phyloP scores from a whole-genome alignment of 64 coral and sea anemone genomes.

The Stichodactyla mertensii region DNA sequence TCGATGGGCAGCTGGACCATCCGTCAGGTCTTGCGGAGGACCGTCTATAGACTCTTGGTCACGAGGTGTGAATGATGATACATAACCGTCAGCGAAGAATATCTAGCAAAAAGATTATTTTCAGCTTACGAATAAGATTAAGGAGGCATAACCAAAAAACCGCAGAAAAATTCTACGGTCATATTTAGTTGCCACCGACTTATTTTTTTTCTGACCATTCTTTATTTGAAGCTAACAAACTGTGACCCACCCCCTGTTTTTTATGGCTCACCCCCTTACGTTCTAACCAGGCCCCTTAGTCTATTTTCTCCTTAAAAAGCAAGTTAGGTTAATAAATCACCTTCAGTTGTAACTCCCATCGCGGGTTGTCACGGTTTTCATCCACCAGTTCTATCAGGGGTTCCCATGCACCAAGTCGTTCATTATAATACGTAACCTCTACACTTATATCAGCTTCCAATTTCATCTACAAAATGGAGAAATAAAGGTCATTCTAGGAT shows the following conservation, averaged over 20 bases:
- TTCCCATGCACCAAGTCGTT: conserved; percentile 80
- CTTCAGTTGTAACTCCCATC: conserved; percentile 85
- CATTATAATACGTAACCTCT: conserved; percentile 85
- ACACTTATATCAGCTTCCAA: conserved; percentile 63
- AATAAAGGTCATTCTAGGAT: not conserved
- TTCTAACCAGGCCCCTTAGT: too few relatives aligned
- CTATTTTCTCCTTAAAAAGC: not conserved
- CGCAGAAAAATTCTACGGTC: too few relatives aligned
- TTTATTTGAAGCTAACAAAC: too few relatives aligned
- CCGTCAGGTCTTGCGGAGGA: conserved; percentile 21
- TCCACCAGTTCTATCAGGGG: conserved; percentile 70
- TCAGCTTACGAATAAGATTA: too few relatives aligned
- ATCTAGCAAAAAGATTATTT: conserved; percentile 9
- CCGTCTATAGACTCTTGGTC: conserved; percentile 40
- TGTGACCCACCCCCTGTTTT: too few relatives aligned
- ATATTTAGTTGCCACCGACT: too few relatives aligned
- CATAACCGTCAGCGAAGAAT: conserved; percentile 53
- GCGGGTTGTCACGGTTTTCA: conserved; percentile 26
- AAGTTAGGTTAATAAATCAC: conserved; percentile 15
- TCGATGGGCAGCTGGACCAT: conserved; percentile 19
- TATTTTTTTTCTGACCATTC: too few relatives aligned
- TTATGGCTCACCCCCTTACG: too few relatives aligned
- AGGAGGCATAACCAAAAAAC: too few relatives aligned
- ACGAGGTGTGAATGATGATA: conserved; percentile 56
- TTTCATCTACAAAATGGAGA: conserved; percentile 43